A percentile compares a stretch with the other conserved stretches of the same genome.
These are phyloP conservation scores for Acinonyx jubatus DNA, from an alignment of 2,113 vertebrate species.

Conservation along the genomic window DNA sequence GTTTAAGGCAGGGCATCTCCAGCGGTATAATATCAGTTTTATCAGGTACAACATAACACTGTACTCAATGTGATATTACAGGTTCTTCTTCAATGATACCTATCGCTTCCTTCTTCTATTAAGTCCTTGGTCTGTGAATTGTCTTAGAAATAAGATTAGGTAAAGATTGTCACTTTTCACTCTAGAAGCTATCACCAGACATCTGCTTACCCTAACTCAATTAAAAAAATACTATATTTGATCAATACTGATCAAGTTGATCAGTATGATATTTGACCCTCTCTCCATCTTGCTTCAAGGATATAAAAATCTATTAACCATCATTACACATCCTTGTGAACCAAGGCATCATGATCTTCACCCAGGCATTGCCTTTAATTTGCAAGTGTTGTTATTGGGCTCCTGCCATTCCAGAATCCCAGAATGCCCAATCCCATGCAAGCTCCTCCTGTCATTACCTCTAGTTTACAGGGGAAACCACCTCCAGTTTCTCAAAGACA, in stretches of 20 bases:
- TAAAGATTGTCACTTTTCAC: neutral
- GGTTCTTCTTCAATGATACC: neutral
- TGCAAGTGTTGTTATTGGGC: neutral
- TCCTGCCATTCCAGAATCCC: neutral
- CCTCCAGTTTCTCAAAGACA: neutral
- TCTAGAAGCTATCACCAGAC: neutral
- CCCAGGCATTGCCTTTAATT: neutral
- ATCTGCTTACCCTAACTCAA: neutral
- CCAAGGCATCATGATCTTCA: neutral
- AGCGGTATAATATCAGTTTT: neutral
- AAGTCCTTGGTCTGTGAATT: neutral
- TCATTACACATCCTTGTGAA: neutral
- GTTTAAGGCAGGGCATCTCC: neutral
- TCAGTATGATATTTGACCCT: neutral
- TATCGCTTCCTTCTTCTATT: neutral
- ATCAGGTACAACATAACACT: neutral
- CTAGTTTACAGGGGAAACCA: neutral
- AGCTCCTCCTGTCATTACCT: neutral
- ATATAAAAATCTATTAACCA: neutral
- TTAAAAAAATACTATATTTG: neutral
- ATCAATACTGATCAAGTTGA: neutral
- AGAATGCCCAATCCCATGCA: neutral
- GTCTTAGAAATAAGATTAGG: neutral
- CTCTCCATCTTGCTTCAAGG: neutral
- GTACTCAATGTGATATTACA: neutral